Conservation (phyloP, 1,140 invertebrate species). For the Antheraea mylitta region DNA sequence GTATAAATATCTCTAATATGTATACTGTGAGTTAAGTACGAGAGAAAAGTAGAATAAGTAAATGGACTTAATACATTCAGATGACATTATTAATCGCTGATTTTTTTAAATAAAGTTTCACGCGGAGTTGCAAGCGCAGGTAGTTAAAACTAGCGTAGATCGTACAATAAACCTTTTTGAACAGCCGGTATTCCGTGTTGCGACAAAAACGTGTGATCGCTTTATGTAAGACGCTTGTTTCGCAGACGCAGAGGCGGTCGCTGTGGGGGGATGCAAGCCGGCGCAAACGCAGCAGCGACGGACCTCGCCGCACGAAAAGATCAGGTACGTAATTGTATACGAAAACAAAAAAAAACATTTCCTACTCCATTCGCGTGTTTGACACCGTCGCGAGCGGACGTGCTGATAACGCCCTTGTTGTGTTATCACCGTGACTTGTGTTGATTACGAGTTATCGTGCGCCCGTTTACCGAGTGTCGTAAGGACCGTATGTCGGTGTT, state of each 20-base stretch:
- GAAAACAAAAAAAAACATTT: not conserved
- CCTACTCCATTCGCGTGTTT: constrained; percentile 1
- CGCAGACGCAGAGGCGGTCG: constrained; percentile 40
- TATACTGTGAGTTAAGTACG: too few species aligned
- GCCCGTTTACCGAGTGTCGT: not conserved
- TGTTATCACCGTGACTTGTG: not conserved
- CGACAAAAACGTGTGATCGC: constrained; percentile 21
- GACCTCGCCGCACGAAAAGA: constrained; percentile 58
- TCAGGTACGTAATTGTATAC: constrained; percentile 37
- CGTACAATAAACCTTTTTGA: too few species aligned
- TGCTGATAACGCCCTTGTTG: not conserved
- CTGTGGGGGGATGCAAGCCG: constrained; percentile 50
- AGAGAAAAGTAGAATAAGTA: too few species aligned
- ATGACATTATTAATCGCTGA: too few species aligned
- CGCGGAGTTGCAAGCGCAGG: too few species aligned
- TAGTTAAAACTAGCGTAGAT: too few species aligned
- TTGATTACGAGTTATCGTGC: not conserved
- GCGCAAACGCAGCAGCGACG: constrained; percentile 45
- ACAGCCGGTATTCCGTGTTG: too few species aligned
- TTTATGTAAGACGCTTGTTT: constrained; percentile 51
- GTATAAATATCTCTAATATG: too few species aligned
- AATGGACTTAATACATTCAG: too few species aligned
- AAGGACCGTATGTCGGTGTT: too few species aligned
- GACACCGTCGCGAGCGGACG: not conserved
- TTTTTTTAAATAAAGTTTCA: too few species aligned